Percentiles rank a stretch among this genome's conserved stretches.
Conservation (phyloP, 2,797 vertebrate genomes). For the Urophycis tenuis region DNA sequence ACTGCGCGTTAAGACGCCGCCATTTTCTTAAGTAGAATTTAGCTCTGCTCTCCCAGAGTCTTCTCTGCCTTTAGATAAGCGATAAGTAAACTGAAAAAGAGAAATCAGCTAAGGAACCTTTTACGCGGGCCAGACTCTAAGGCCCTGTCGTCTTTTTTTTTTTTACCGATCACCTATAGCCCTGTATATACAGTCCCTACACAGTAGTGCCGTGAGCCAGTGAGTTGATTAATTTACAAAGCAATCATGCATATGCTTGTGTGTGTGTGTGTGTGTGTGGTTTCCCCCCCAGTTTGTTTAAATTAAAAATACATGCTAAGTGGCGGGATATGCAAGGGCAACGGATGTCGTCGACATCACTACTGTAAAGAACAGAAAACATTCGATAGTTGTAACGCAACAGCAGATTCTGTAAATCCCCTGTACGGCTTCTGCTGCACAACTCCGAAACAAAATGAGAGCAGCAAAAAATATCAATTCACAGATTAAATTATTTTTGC, state of each 20-base stretch:
- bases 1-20: conserved; percentile 26
- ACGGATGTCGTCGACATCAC: conserved; percentile 19
- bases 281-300: conserved; percentile 24
- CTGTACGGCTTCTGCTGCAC: conserved; percentile 12
- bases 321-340: conserved; percentile 34
- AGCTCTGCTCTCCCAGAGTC: conserved; percentile 17
- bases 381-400: conserved; percentile 7
- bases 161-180: conserved; percentile 29
- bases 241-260: conserved; percentile 37
- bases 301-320: conserved; percentile 29
- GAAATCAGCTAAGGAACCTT: conserved; percentile 22
- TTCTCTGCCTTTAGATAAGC: conserved; percentile 20
- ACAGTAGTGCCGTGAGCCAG: conserved; percentile 38
- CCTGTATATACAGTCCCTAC: conserved; percentile 45
- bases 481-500: too few relatives aligned
- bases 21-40: conserved; percentile 30
- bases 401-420: neutral
- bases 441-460: neutral
- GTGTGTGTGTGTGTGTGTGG: neutral
- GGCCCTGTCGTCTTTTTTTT: conserved; percentile 9
- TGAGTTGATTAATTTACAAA: conserved; percentile 29
- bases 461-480: conserved; percentile 14
- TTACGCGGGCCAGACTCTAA: neutral
- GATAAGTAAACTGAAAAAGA: conserved; percentile 24
- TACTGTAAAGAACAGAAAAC: conserved; percentile 19